Conservation (phyloP, 92 coral and sea anemone species). For the Muricea muricata region DNA sequence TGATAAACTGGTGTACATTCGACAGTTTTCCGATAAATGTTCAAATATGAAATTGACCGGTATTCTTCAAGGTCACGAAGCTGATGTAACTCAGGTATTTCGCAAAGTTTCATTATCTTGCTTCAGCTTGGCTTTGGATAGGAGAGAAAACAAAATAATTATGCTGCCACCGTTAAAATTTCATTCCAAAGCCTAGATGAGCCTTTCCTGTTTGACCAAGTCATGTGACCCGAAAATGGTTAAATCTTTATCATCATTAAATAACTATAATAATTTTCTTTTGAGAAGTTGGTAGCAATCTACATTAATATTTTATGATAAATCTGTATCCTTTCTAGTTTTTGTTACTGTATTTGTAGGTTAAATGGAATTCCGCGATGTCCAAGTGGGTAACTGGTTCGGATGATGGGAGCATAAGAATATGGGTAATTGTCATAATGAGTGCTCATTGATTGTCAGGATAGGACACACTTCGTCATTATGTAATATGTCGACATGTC, state of each 20-base stretch:
- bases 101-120: no score
- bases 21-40: constrained; percentile 91
- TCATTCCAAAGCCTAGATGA: no score
- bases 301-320: not conserved
- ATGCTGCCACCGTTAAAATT: no score
- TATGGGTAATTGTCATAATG: constrained; percentile 89
- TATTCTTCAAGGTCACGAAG: constrained; percentile 97
- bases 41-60: constrained; percentile 89
- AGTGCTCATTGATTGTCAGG: no score
- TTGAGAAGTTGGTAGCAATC: no score
- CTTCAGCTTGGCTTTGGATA: no score
- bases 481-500: not conserved
- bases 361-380: constrained; percentile 85
- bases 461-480: not conserved
- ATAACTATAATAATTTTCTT: no score
- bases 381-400: constrained; percentile 98
- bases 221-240: no score
- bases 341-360: constrained; percentile 53
- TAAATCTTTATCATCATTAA: no score
- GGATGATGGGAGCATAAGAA: constrained; percentile 92
- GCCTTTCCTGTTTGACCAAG: no score
- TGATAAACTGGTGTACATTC: constrained; percentile 95
- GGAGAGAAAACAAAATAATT: no score
- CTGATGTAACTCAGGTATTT: constrained; percentile 96
- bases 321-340: not conserved